Percentiles rank a stretch among this genome's conserved stretches.
Conservation (phyloP, 2,797 vertebrate species). For the Clarias platycephalus region DNA sequence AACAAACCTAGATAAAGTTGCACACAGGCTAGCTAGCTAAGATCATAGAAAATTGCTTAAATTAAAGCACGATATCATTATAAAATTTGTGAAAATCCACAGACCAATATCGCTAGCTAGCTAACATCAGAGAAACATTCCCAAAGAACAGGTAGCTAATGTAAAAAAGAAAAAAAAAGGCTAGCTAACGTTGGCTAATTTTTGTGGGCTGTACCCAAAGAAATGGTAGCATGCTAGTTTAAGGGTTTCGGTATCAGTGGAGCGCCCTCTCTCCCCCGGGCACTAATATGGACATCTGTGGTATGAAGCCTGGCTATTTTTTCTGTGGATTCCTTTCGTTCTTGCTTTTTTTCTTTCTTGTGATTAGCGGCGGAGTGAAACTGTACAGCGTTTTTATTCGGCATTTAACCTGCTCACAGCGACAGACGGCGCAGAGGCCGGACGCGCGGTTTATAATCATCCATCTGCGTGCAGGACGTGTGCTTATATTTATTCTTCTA, state of each 20-base stretch:
- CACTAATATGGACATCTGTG: conserved; percentile 36
- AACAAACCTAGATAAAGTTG: background rate
- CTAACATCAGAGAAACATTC: background rate
- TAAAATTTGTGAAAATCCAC: too few species aligned
- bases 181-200: too few species aligned
- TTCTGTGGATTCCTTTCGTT: conserved; percentile 4
- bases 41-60: too few species aligned
- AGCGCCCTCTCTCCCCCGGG: background rate
- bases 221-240: background rate
- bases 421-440: background rate
- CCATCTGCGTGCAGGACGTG: conserved; percentile 29
- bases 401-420: background rate
- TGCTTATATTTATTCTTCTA: conserved; percentile 85
- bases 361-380: conserved; percentile 13
- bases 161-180: background rate
- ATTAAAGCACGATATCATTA: too few species aligned
- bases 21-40: background rate
- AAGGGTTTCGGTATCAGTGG: background rate
- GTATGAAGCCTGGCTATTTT: conserved; percentile 6
- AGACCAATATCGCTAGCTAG: background rate
- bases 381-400: conserved; percentile 23
- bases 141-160: background rate
- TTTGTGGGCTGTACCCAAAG: background rate
- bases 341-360: background rate
- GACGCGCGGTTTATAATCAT: conserved; percentile 2